Evolutionary conservation across 2,113 vertebrate genomes (phyloP).

Genomic region (Axis porcinus): DNA sequence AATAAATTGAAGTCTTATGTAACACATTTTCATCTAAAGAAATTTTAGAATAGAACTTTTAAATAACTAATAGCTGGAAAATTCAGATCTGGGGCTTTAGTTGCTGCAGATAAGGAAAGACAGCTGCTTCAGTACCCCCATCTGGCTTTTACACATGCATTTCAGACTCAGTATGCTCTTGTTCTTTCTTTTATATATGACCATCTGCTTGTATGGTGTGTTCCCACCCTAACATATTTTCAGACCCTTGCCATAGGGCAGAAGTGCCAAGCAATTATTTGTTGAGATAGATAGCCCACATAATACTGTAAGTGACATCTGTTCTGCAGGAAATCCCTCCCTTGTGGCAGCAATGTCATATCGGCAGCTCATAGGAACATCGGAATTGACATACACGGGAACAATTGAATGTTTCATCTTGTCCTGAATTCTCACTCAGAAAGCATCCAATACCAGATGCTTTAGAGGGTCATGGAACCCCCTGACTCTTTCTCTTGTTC

Average conservation of each 20-base stretch:
- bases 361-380: constrained; percentile 49
- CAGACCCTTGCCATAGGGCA: constrained; percentile 76
- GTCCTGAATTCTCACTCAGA: constrained; percentile 53
- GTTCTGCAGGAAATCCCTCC: constrained; percentile 57
- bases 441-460: constrained; percentile 64
- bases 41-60: constrained; percentile 42
- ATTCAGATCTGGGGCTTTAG: neutral
- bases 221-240: constrained; percentile 63
- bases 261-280: constrained; percentile 74
- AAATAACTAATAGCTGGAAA: constrained; percentile 41
- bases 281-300: constrained; percentile 68
- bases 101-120: constrained; percentile 47
- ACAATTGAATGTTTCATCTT: constrained; percentile 44
- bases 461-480: constrained; percentile 62
- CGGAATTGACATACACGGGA: constrained; percentile 47
- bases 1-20: neutral
- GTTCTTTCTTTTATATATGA: constrained; percentile 47
- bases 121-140: constrained; percentile 59
- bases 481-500: constrained; percentile 54
- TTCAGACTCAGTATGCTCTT: constrained; percentile 39
- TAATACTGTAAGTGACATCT: constrained; percentile 64
- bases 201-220: constrained; percentile 66
- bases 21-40: constrained; percentile 14
- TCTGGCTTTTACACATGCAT: constrained; percentile 36
- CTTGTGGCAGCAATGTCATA: constrained; percentile 35